Evolutionary conservation across 2,888 invertebrate genomes (phyloP).

Genomic region (Rotaria macrura): DNA sequence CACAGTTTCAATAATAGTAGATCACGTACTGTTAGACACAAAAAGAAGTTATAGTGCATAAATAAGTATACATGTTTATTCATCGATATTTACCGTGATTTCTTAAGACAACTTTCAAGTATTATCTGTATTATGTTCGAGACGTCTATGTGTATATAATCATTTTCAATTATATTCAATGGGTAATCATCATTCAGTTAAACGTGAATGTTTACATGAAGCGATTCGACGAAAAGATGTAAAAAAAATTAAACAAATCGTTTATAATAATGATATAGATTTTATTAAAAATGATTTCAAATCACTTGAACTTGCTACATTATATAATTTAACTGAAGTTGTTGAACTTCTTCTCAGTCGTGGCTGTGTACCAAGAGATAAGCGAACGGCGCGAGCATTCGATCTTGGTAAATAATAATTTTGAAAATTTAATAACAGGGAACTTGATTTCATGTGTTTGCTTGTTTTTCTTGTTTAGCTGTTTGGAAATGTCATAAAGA

Average conservation of each 20-base stretch:
- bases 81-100: too few relatives aligned
- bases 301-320: slow-evolving; percentile 24
- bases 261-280: not conserved
- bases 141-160: not conserved
- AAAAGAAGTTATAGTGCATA: too few relatives aligned
- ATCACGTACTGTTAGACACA: too few relatives aligned
- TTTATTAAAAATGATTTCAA: slow-evolving; percentile 27
- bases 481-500: slow-evolving; percentile 32
- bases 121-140: not conserved
- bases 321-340: slow-evolving; percentile 14
- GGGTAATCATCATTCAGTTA: slow-evolving; percentile 2
- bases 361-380: slow-evolving; percentile 23
- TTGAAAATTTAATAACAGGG: not conserved
- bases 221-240: slow-evolving; percentile 21
- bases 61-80: too few relatives aligned
- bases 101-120: too few relatives aligned
- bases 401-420: not conserved
- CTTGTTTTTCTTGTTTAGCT: not conserved
- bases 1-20: too few relatives aligned
- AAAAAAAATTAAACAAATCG: slow-evolving; percentile 23
- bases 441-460: not conserved
- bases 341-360: slow-evolving; percentile 16
- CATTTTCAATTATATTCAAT: not conserved
- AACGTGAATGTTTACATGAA: slow-evolving; percentile 22
- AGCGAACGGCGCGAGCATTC: slow-evolving; percentile 24